Evolutionary conservation across 2,888 invertebrate species (phyloP).

Genomic region (Leucophora obtusa): DNA sequence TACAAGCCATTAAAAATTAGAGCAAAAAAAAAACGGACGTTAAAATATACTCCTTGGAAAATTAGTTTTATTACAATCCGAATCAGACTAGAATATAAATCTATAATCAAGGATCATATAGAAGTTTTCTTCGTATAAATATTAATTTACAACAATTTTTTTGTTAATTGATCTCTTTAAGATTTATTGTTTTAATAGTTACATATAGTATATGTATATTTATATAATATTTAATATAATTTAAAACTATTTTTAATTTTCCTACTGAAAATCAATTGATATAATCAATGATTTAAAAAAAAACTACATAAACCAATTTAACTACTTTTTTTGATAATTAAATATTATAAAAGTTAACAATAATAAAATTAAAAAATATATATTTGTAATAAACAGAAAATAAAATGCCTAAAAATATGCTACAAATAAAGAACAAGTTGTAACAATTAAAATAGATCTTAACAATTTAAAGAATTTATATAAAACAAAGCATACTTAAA

Average conservation of each 20-base stretch:
- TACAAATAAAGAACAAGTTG: slow-evolving; percentile 45
- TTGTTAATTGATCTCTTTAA: slow-evolving; percentile 46
- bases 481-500: slow-evolving; percentile 36
- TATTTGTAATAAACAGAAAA: slow-evolving; percentile 13
- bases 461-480: slow-evolving; percentile 10
- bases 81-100: slow-evolving; percentile 5
- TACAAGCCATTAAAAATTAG: too few species aligned
- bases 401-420: slow-evolving; percentile 45
- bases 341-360: slow-evolving; percentile 55
- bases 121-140: neutral
- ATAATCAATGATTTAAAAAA: slow-evolving; percentile 43
- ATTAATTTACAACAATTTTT: slow-evolving; percentile 25
- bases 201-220: slow-evolving; percentile 16
- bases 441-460: slow-evolving; percentile 48
- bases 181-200: slow-evolving; percentile 53
- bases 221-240: slow-evolving; percentile 41
- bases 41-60: neutral
- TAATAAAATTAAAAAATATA: slow-evolving; percentile 35
- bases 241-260: slow-evolving; percentile 55
- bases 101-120: neutral
- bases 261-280: slow-evolving; percentile 58
- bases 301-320: slow-evolving; percentile 56
- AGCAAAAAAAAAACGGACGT: neutral
- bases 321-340: slow-evolving; percentile 42
- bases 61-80: slow-evolving; percentile 1